These are phyloP conservation scores for Chironomus tepperi DNA, from an alignment of 1,140 invertebrate genomes.

Conservation along the genomic window DNA sequence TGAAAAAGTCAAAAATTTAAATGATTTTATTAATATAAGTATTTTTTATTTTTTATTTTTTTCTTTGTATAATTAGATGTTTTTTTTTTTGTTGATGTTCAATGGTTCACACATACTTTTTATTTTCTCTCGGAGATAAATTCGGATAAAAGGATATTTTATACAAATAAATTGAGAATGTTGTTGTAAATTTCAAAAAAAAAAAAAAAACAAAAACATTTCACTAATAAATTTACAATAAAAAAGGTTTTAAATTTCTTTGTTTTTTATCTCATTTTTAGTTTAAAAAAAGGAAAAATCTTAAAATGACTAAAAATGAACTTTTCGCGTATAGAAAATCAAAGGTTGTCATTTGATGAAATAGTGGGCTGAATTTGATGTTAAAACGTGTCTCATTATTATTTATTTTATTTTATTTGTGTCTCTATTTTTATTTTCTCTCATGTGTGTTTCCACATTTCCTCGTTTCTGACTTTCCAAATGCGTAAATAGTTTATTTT, in stretches of 20 bases:
- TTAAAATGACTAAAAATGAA: conserved; percentile 20
- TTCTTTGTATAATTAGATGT: conserved; percentile 16
- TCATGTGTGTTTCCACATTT: neutral
- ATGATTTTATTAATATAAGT: conserved; percentile 21
- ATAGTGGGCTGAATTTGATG: conserved; percentile 13
- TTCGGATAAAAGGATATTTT: neutral
- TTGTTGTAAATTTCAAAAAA: too few species aligned
- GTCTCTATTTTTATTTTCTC: neutral
- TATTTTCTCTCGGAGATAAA: conserved; percentile 10
- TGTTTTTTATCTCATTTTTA: too few species aligned
- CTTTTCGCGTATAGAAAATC: conserved; percentile 11
- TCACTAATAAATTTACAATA: too few species aligned
- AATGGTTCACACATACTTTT: conserved; percentile 24
- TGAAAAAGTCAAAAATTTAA: neutral
- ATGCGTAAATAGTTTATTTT: conserved; percentile 3
- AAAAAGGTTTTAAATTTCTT: too few species aligned
- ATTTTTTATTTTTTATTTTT: conserved; percentile 17
- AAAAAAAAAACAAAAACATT: too few species aligned
- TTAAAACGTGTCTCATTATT: conserved; percentile 12
- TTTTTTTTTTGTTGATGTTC: neutral
- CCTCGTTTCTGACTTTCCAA: neutral
- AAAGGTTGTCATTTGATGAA: conserved; percentile 5
- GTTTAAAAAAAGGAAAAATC: neutral
- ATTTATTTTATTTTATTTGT: neutral
- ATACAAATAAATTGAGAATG: too few species aligned